Percentiles rank a stretch among this genome's conserved stretches.
These are phyloP conservation scores for Drosophila quinaria DNA, from an alignment of 2,888 invertebrate species.

Conservation along the genomic window DNA sequence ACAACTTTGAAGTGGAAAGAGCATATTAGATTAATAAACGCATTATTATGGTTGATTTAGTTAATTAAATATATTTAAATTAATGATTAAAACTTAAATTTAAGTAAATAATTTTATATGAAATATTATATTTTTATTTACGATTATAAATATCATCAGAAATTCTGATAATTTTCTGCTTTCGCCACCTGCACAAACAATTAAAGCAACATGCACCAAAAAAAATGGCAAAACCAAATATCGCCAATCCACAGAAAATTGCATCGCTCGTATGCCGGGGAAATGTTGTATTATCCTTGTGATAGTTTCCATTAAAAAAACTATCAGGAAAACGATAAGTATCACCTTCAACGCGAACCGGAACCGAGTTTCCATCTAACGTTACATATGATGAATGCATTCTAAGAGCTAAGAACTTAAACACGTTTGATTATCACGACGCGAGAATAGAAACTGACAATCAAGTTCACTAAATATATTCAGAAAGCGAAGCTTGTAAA, in stretches of 20 bases:
- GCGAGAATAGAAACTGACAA: conserved; percentile 27
- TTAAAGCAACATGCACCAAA: not conserved
- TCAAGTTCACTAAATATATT: not conserved
- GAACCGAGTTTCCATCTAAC: not conserved
- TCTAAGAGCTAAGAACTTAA: not conserved
- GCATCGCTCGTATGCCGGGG: not conserved
- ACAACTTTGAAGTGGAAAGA: not conserved
- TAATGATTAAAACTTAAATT: not conserved
- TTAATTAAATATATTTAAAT: not conserved
- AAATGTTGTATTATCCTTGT: not conserved
- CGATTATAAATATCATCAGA: not conserved
- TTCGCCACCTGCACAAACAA: conserved; percentile 9
- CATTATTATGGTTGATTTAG: not conserved
- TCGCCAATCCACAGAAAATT: conserved; percentile 7
- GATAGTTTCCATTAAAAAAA: not conserved
- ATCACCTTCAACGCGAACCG: not conserved
- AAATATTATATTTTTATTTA: conserved; percentile 24
- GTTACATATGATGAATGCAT: conserved; percentile 2
- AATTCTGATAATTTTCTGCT: not conserved
- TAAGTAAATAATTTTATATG: not conserved
- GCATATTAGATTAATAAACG: not conserved
- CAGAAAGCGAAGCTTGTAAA: not conserved
- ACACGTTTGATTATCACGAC: conserved; percentile 27
- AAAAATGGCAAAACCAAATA: not conserved
- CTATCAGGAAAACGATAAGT: not conserved